Percentiles rank a stretch among this genome's conserved stretches.
These are phyloP conservation scores for Microctenopoma stevenorrisi DNA, from an alignment of 2,797 vertebrate species.

Conservation along the genomic window DNA sequence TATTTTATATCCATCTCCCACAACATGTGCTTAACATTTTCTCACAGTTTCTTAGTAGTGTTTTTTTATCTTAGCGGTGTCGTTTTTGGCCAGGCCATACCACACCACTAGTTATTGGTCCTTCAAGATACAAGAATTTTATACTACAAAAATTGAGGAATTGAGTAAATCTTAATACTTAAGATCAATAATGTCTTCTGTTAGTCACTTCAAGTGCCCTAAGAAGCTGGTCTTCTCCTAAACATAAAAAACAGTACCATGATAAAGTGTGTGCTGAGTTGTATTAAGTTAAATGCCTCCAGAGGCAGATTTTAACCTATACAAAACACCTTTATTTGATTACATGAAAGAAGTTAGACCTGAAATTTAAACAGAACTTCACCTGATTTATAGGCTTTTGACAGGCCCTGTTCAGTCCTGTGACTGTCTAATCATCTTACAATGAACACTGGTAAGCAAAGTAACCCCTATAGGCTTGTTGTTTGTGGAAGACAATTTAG, in stretches of 20 bases:
- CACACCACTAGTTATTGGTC: too few species aligned
- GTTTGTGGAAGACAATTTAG: slow-evolving; percentile 17
- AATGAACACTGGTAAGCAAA: slow-evolving; percentile 42
- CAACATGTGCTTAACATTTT: too few species aligned
- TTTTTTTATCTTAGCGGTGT: too few species aligned
- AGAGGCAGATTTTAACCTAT: background rate
- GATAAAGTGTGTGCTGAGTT: background rate
- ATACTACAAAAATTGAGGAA: too few species aligned
- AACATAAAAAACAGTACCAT: background rate
- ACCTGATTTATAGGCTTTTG: slow-evolving; percentile 10
- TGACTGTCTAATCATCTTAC: slow-evolving; percentile 47
- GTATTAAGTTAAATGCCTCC: background rate
- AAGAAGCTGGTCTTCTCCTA: background rate
- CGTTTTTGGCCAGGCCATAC: too few species aligned
- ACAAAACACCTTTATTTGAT: slow-evolving; percentile 1
- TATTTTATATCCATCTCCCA: too few species aligned
- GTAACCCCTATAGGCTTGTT: slow-evolving; percentile 22
- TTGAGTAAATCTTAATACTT: background rate
- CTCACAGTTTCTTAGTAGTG: too few species aligned
- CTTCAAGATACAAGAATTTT: too few species aligned
- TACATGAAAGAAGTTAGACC: background rate
- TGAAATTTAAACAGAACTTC: slow-evolving; percentile 4
- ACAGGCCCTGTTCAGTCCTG: slow-evolving; percentile 34
- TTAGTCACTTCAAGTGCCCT: background rate
- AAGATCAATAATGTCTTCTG: background rate